Conservation (phyloP, 2,888 invertebrate species). For the Dione vanillae region DNA sequence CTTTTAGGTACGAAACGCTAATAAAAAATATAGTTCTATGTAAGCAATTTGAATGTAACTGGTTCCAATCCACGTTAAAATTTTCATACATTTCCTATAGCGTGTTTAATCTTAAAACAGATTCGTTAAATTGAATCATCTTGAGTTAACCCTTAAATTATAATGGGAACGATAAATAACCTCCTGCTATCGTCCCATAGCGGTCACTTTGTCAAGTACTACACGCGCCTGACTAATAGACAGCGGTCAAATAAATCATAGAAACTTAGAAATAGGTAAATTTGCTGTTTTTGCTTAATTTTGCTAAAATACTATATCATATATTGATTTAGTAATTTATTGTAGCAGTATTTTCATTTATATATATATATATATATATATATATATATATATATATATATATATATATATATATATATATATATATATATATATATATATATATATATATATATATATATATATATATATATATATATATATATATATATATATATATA, state of each 20-base stretch:
- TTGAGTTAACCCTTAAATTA: constrained; percentile 20
- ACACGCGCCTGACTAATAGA: constrained; percentile 41
- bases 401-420: too few species aligned
- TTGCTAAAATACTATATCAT: neutral
- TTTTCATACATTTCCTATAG: too few species aligned
- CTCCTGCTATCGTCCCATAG: constrained; percentile 21
- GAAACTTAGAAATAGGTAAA: constrained; percentile 16
- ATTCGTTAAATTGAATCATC: constrained; percentile 1
- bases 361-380: neutral
- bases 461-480: too few species aligned
- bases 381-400: too few species aligned
- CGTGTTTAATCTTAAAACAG: too few species aligned
- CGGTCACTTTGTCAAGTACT: constrained; percentile 42
- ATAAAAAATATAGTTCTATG: too few species aligned
- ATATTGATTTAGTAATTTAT: constrained; percentile 64
- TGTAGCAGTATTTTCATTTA: constrained; percentile 52
- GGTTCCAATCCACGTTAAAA: too few species aligned
- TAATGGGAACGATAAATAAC: constrained; percentile 38
- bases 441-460: too few species aligned
- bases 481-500: too few species aligned
- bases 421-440: too few species aligned
- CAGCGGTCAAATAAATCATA: constrained; percentile 42
- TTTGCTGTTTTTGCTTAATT: constrained; percentile 18
- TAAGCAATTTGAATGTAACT: too few species aligned
- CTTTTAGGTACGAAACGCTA: too few species aligned